phyloP scores from a whole-genome alignment of 2,888 invertebrate genomes.

The Cheilosia vernalis region DNA sequence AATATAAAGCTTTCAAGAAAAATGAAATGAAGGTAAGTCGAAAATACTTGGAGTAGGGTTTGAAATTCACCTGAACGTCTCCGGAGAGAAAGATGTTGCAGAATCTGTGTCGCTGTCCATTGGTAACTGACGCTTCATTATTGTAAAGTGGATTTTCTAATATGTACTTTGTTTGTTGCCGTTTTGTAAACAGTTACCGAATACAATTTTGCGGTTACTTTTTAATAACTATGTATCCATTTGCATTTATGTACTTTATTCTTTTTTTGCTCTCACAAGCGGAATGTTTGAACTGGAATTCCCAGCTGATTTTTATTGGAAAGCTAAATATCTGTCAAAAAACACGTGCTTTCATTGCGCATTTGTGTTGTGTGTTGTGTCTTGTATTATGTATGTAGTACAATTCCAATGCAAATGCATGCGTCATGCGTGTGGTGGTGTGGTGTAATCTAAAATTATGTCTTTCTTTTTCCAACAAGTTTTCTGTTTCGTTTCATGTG shows the following conservation, averaged over 20 bases:
- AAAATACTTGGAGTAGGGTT: neutral
- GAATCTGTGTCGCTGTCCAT: slow-evolving; percentile 71
- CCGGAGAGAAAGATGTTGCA: slow-evolving; percentile 19
- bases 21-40: neutral
- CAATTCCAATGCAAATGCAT: too few relatives aligned
- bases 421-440: neutral
- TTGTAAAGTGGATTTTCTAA: neutral
- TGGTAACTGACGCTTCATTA: slow-evolving; percentile 68
- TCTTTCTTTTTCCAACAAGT: too few relatives aligned
- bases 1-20: neutral
- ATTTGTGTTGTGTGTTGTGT: neutral
- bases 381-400: too few relatives aligned
- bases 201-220: neutral
- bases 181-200: slow-evolving; percentile 33
- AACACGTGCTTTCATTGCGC: neutral
- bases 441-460: neutral
- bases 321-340: neutral
- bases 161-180: neutral
- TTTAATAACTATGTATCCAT: neutral
- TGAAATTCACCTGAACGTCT: slow-evolving; percentile 29
- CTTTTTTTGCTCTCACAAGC: neutral
- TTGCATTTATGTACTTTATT: neutral
- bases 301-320: neutral
- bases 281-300: neutral
- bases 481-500: too few relatives aligned